Conservation (phyloP, 2,797 vertebrate species). For the Pristis pectinata region DNA sequence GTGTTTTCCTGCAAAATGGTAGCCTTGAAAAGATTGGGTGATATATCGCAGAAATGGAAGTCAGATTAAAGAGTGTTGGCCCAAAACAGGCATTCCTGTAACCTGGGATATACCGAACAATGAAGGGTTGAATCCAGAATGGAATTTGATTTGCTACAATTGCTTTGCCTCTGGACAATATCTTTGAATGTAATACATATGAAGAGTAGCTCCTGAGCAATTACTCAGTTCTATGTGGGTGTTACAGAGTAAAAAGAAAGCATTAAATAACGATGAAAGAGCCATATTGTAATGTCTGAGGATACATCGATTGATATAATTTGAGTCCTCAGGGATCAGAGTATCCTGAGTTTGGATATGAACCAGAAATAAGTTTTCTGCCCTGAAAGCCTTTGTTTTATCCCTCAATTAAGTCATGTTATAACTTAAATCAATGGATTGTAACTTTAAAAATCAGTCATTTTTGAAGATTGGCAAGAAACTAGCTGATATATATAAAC, state of each 20-base stretch:
- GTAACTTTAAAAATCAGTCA: not conserved
- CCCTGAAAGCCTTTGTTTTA: not conserved
- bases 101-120: not conserved
- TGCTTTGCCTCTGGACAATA: not conserved
- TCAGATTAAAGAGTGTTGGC: not conserved
- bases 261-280: not conserved
- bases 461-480: not conserved
- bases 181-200: conserved; percentile 13
- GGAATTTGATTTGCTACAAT: not conserved
- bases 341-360: not conserved
- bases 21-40: conserved; percentile 1
- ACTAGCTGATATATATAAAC: not conserved
- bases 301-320: not conserved
- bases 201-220: not conserved
- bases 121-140: not conserved
- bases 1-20: not conserved
- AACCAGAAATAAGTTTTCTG: not conserved
- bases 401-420: not conserved
- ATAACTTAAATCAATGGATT: not conserved
- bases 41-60: not conserved
- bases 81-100: not conserved
- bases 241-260: not conserved
- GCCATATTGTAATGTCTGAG: not conserved
- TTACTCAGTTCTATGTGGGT: not conserved
- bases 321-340: not conserved